phyloP scores from a whole-genome alignment of 2,888 invertebrate species.

The Scrobipalpa costella region DNA sequence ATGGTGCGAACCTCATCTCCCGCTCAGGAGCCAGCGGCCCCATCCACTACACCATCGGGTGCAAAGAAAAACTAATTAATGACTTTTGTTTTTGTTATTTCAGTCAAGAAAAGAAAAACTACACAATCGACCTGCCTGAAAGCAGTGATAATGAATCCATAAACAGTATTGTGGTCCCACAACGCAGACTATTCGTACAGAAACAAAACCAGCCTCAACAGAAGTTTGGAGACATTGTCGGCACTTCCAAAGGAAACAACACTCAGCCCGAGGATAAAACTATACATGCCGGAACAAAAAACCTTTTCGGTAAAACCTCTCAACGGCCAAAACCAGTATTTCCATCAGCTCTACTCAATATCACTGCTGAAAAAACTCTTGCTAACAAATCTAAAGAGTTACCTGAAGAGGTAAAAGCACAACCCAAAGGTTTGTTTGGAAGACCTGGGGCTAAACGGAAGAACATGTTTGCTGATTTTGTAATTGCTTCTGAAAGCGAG shows the following conservation, averaged over 20 bases:
- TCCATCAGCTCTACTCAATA: conserved; percentile 56
- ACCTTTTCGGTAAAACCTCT: conserved; percentile 51
- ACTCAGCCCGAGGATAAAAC: conserved; percentile 47
- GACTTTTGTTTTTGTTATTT: conserved; percentile 38
- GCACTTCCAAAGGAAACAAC: conserved; percentile 51
- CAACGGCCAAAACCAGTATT: conserved; percentile 55
- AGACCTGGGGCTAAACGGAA: conserved; percentile 55
- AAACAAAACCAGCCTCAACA: conserved; percentile 54
- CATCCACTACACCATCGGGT: too few relatives aligned
- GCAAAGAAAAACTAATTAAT: too few relatives aligned
- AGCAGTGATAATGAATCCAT: conserved; percentile 71
- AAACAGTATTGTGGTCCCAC: conserved; percentile 65
- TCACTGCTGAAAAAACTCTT: conserved; percentile 56
- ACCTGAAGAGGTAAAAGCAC: conserved; percentile 43
- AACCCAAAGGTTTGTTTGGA: conserved; percentile 60
- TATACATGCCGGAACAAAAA: conserved; percentile 49
- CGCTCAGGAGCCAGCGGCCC: too few relatives aligned
- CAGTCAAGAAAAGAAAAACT: conserved; percentile 61
- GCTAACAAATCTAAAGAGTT: conserved; percentile 55
- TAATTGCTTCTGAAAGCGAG: conserved; percentile 64
- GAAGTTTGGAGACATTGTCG: conserved; percentile 50
- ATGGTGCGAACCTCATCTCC: too few relatives aligned
- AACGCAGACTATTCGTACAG: conserved; percentile 60
- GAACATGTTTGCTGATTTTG: conserved; percentile 64
- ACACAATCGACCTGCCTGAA: conserved; percentile 59